Evolutionary conservation across 2,888 invertebrate species (phyloP).

Genomic region (Hemaris fuciformis): DNA sequence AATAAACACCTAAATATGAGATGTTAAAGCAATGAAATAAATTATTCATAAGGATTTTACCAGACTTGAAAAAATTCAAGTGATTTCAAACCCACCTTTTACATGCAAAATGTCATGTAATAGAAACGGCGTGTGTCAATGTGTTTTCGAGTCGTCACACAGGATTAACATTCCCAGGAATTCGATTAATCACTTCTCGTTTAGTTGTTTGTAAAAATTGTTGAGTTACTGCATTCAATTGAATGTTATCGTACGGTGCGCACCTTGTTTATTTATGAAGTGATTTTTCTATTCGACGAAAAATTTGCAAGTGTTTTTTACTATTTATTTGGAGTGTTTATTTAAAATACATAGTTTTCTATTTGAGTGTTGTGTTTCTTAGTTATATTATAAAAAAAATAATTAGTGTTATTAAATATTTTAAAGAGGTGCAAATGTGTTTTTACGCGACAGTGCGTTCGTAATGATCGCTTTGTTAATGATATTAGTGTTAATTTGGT

Average conservation of each 20-base stretch:
- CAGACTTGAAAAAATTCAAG: neutral
- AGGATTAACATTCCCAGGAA: slow-evolving; percentile 8
- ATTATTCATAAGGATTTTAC: neutral
- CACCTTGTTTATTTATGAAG: neutral
- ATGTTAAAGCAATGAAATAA: neutral
- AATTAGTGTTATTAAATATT: neutral
- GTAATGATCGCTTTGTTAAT: slow-evolving; percentile 9
- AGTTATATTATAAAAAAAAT: neutral
- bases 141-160: neutral
- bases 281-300: neutral
- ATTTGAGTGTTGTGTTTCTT: neutral
- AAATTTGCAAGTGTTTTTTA: neutral
- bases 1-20: neutral
- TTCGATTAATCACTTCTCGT: neutral
- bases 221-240: slow-evolving; percentile 1
- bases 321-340: neutral
- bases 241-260: neutral
- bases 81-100: neutral
- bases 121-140: neutral
- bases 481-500: slow-evolving; percentile 11
- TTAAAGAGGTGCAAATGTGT: neutral
- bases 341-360: neutral
- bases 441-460: neutral
- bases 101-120: slow-evolving; percentile 9
- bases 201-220: neutral